Base-by-base conservation (phyloP, 2,797 vertebrate species). In the Chelon auratus region DNA sequence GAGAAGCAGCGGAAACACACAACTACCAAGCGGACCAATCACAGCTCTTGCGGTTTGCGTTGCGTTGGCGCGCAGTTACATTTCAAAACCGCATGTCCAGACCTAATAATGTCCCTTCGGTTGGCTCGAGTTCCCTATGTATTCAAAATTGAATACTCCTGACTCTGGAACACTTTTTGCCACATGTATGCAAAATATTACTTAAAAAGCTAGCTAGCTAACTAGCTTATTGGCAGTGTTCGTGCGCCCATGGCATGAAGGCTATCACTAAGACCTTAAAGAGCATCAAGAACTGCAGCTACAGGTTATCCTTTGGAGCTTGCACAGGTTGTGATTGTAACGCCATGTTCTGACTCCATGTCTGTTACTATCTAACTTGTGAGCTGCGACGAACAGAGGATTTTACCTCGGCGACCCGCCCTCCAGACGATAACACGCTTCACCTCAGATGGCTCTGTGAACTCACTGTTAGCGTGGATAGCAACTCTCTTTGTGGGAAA, bases 331-430 rank as follows among this genome's bases (percentile, higher is more conserved):
- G 30, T 33, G 30, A 33, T 33, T 33, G 30, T 8, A 8, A 7
- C 30, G 8, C 30, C 60, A 30, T 70, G 24, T 26, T 26, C 24
- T 26, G 2, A 22, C 22, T 22, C 22, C 22, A 22, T 22, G 42
- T 68, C 50, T 20, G 12, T 20, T 9, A 26, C 39, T 52, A 69
- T 72, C 22, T 53, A 5, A 3, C 50, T 40, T 0, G 1, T 63
- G 52, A 74, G 40, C 45, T 48, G 57, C 20, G 47, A 55, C 58
- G 39, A 66, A 73, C 51, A 65, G 60, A 74, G 40, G 53, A 36
- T 68, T 30, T 85, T 45, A 72, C 70, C 84, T 58, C 58, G n/a
- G 43, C 58, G 45, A 76, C 63, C 60, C 22, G 26, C 43, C 40
- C 37, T 15, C 24, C 7, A 0, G 36, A 54, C 43, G 58, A 66